A percentile compares a stretch with the other conserved stretches of the same genome.
These are phyloP conservation scores for Acanthurus lineatus DNA, from an alignment of 2,797 vertebrate genomes.

Conservation along the genomic window DNA sequence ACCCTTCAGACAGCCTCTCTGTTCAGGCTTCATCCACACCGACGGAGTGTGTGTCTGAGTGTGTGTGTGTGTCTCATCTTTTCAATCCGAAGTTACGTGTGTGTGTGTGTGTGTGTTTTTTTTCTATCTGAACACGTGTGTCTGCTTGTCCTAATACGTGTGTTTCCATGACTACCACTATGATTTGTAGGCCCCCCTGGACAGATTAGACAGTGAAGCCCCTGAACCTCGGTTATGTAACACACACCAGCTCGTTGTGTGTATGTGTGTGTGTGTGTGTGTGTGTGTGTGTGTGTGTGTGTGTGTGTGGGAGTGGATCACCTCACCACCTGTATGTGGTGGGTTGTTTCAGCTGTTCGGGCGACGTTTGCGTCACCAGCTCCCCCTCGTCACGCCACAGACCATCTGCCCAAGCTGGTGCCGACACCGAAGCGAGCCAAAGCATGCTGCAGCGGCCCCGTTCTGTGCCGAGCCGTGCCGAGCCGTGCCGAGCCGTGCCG, in stretches of 20 bases:
- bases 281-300: constrained; percentile 23
- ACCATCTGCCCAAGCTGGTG: constrained; percentile 73
- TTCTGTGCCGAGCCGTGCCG: background rate
- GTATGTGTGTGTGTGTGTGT: constrained; percentile 10
- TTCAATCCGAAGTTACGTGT: background rate
- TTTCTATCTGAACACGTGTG: background rate
- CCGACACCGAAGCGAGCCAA: constrained; percentile 27
- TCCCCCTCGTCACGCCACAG: constrained; percentile 39
- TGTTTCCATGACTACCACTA: constrained; percentile 56
- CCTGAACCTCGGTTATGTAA: constrained; percentile 51
- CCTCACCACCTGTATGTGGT: constrained; percentile 67
- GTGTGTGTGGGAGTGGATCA: constrained; percentile 44
- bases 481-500: background rate
- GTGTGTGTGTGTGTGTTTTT: background rate
- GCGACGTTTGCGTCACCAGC: constrained; percentile 56
- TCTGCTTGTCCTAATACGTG: constrained; percentile 8
- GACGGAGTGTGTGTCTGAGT: constrained; percentile 1
- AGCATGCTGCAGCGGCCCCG: background rate
- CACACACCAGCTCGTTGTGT: constrained; percentile 11
- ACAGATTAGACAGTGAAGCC: constrained; percentile 27
- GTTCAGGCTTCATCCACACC: background rate
- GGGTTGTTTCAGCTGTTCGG: constrained; percentile 73
- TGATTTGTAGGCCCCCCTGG: constrained; percentile 20
- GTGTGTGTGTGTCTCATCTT: constrained; percentile 11
- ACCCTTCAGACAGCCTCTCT: constrained; percentile 44